Evolutionary conservation across 2,113 vertebrate species (phyloP), one percentile per base, ranked within the genome.

Genomic region (Cnemophilus loriae): DNA sequence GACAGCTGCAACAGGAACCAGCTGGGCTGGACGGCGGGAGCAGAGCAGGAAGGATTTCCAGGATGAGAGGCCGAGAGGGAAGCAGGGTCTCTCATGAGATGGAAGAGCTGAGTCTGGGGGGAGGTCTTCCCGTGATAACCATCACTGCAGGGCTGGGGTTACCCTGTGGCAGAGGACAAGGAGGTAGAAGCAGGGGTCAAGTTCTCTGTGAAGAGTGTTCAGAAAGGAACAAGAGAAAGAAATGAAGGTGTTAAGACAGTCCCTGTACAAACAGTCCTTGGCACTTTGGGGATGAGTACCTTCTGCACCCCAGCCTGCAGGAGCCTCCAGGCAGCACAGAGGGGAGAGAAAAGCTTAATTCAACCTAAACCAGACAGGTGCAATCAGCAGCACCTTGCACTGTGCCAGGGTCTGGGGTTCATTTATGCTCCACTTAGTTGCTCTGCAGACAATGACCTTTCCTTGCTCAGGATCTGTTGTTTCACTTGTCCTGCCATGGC

Each of bases 1-100:
- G 5, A 67, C 93, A 95, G 95, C 94, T 96, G 91, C 59, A 50
- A 77, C 67, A 91, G 63, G 81, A 94, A 74, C 87, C 92, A 92
- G 17, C 42, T 13, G 68, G 59, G 44, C 68, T 41, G 93, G 37
- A 7, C 4, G 5, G 50, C 3, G 0, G 57, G 70, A 79, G 74
- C 22, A 13, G 42, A 63, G 70, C 87, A 81, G 87, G 68, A 74
- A 83, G 71, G 67, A n/a, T 59, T 86, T 77, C 84, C 85, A 94
- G 74, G 59, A 63, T 44, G 83, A 77, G 68, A 80, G 69, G 59
- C 27, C 0, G 3, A 46, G 71, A 44, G 37, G 44, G 52, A 90
- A 70, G 56, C 28, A 70, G 41, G 32, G 35, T 50, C 42, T 74
- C 67, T 49, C 1, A 0, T 6, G 74, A 74, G 87, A 69, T 2